Conservation (phyloP, 2,113 vertebrate genomes). For the Psophia crepitans region DNA sequence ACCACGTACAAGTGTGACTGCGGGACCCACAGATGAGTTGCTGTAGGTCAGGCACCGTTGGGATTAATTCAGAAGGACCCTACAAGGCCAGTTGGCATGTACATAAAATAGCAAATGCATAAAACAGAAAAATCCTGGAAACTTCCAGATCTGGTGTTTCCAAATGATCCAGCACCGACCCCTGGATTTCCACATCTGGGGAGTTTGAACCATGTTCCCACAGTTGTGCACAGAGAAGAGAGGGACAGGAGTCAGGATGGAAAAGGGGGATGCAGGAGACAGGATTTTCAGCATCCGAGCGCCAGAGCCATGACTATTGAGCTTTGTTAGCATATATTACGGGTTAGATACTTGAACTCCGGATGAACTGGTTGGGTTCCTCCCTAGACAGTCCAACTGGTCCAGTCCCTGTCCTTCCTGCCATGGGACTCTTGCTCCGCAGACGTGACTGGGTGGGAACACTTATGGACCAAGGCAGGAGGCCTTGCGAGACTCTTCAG, state of each 20-base stretch:
- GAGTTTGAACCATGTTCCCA: not conserved
- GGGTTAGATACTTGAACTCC: not conserved
- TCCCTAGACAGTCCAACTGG: not conserved
- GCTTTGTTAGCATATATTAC: not conserved
- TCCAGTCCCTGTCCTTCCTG: not conserved
- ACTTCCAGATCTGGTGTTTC: not conserved
- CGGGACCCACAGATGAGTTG: not conserved
- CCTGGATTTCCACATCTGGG: not conserved
- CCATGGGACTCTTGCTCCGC: not conserved
- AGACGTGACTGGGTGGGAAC: not conserved
- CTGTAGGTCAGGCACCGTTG: not conserved
- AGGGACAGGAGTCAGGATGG: not conserved
- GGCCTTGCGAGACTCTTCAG: not conserved
- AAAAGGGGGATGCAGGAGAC: not conserved
- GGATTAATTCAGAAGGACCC: not conserved
- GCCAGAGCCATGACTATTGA: fast-evolving
- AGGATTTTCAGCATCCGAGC: not conserved
- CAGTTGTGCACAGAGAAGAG: not conserved
- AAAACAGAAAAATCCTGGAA: not conserved
- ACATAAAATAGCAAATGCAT: not conserved
- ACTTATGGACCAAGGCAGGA: not conserved
- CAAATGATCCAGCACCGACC: not conserved
- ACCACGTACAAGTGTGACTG: not conserved
- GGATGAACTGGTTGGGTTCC: not conserved
- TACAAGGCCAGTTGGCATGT: not conserved